Base-by-base conservation (phyloP, 2,888 invertebrate genomes). In the Apotomis betuletana region DNA sequence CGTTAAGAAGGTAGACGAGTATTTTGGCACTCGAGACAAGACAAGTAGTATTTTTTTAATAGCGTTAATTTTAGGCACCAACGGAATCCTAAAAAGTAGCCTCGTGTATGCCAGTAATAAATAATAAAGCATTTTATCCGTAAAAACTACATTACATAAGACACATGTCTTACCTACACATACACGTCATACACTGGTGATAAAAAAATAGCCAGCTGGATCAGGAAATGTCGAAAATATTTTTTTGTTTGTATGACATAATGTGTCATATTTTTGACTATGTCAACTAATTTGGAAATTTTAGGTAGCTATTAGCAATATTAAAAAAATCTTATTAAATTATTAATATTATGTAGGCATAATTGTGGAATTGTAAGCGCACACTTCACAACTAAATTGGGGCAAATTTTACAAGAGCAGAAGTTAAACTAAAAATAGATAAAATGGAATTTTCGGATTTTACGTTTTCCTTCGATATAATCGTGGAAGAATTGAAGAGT, bases 391-490 rank as follows among this genome's bases (percentile, higher is more conserved):
- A 74, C 74, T 27, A 38, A 38, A 52, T 67, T 73, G 70, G 8
- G 49, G 3, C 9, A 10, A 49, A 49, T 9, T 49, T 49, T 74
- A 71, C 38, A 74, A 73, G 69, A 76, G 70, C 49, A 3, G 5
- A 6, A 49, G 8, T 9, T 49, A 9, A 49, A 49, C 9, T 49
- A 49, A 6, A 6, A 44, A 70, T 55, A 52, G 64, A 15, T 61
- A 84, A 80, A 79, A 92, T 92, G 91, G 76, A 85, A 83, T 71
- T 77, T 80, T 81, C 85, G 83, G 89, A 88, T 86, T 88, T 90
- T 80, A 85, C 88, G 83, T 91, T 92, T 81, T 82, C 90, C 76
- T 85, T 92, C 69, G 90, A 92, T 76, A 81, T 92, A 67, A 74
- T 78, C 10, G 81, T 90, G 5, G 87, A 88, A 76, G 82, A 88